Evolutionary conservation across 2,113 vertebrate species (phyloP).

Genomic region (Brachyhypopomus occidentalis): DNA sequence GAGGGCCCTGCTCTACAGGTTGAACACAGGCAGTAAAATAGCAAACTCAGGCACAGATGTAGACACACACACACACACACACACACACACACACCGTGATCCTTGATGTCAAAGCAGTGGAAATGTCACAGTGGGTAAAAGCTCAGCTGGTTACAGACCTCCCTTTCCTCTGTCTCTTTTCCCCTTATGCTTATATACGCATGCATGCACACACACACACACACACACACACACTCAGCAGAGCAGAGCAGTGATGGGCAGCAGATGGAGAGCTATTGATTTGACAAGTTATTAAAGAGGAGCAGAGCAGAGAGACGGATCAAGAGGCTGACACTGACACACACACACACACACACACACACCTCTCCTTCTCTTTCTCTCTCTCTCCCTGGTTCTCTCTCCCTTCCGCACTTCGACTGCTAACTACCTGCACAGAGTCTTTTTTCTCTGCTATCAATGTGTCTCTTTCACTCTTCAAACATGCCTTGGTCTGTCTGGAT

Average conservation of each 20-base stretch:
- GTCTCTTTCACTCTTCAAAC: slow-evolving; percentile 18
- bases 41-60: background rate
- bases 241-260: slow-evolving; percentile 42
- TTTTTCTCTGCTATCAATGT: slow-evolving; percentile 12
- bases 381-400: slow-evolving; percentile 4
- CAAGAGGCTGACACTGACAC: slow-evolving; percentile 64
- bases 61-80: slow-evolving; percentile 13
- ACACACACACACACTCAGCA: background rate
- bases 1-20: no score
- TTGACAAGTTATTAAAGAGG: slow-evolving; percentile 70
- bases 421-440: background rate
- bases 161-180: slow-evolving; percentile 46
- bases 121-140: slow-evolving; percentile 69
- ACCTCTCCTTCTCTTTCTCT: slow-evolving; percentile 26
- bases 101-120: slow-evolving; percentile 38
- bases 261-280: slow-evolving; percentile 59
- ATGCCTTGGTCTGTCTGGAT: background rate
- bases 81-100: slow-evolving; percentile 21
- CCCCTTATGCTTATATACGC: background rate
- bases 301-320: slow-evolving; percentile 54
- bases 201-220: background rate
- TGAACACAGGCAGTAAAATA: background rate
- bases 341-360: slow-evolving; percentile 45
- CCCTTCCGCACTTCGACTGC: background rate
- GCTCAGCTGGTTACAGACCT: slow-evolving; percentile 63